Percentiles rank a stretch among this genome's conserved stretches.
phyloP scores from a whole-genome alignment of 2,797 vertebrate genomes.

The Sebastes taczanowskii region DNA sequence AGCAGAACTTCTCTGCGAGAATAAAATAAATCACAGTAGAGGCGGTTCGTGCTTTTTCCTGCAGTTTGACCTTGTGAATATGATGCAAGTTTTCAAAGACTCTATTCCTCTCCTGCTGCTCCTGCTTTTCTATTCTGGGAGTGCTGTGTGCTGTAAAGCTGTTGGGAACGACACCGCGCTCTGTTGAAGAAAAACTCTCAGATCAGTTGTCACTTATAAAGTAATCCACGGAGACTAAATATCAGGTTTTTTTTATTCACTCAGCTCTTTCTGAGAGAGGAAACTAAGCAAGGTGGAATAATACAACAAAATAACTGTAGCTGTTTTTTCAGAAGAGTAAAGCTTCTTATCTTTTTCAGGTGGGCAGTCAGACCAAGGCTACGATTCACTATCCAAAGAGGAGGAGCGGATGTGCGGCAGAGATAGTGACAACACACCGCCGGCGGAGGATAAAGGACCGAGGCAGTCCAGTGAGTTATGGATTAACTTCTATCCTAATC shows the following conservation, averaged over 20 bases:
- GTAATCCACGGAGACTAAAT: conserved; percentile 21
- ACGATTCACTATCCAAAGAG: conserved; percentile 92
- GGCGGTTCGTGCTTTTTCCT: conserved; percentile 3
- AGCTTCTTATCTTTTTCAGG: conserved; percentile 75
- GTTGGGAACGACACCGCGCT: conserved; percentile 28
- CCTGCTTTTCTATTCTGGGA: conserved; percentile 65
- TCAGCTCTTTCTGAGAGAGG: conserved; percentile 1
- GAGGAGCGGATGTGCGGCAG: conserved; percentile 86
- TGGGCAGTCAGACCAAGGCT: conserved; percentile 92
- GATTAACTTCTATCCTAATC: conserved; percentile 15
- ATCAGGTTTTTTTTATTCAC: neutral
- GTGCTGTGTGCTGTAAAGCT: conserved; percentile 21
- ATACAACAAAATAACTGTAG: neutral
- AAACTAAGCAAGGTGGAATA: neutral
- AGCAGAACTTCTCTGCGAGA: neutral
- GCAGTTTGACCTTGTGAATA: conserved; percentile 44
- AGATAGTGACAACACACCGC: conserved; percentile 78
- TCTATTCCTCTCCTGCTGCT: conserved; percentile 9
- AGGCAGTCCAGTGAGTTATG: conserved; percentile 84
- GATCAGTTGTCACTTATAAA: conserved; percentile 53
- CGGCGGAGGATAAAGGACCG: conserved; percentile 85
- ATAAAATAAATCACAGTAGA: conserved; percentile 1
- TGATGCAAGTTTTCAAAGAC: conserved; percentile 33
- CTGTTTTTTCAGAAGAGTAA: neutral
- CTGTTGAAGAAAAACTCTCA: conserved; percentile 41